Evolutionary conservation across 2,113 vertebrate species (phyloP), one percentile per base, ranked within the genome.

Genomic region (Taxidea taxus): DNA sequence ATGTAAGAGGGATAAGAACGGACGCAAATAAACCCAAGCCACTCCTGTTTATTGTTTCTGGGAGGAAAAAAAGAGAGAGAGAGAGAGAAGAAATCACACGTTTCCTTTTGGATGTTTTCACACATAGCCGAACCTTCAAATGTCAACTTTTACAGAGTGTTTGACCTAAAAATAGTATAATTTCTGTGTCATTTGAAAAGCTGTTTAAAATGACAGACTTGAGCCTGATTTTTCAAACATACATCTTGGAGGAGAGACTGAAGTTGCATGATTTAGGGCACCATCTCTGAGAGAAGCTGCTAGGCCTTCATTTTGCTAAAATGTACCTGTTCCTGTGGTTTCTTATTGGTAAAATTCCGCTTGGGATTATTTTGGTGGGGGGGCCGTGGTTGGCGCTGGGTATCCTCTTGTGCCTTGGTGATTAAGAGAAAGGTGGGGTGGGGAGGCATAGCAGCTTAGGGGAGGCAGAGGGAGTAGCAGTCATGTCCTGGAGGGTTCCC

Each of bases 111-210:
- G 92, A 93, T 89, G 94, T 94, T 95, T 97, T 94, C 94, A 97
- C 97, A 95, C 83, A 90, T 27, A 96, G 95, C 72, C 49, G 2
- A 96, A 97, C 85, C 95, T 96, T 96, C 90, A 97, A 97, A 97
- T 94, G 96, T 96, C 97, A 98, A 96, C 95, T 98, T 98, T 81
- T 56, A 66, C 94, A 91, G 96, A 96, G 89, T 89, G 91, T 95
- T 97, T 97, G 97, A 97, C 96, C 97, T 97, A 98, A 98, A 98
- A 98, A 97, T 97, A 97, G 97, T 31, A n/a, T 96, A 92, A 97
- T 97, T 96, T 96, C 86, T 75, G 77, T 95, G 81, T 97, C 96
- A 91, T 85, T 97, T 89, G 93, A 94, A 97, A 96, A 95, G 87
- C 98, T 89, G 51, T 95, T 97, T 90, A 95, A 97, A 98, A 97